These are phyloP conservation scores for Umimayanthus chanpuru DNA, from an alignment of 92 coral and sea anemone species.

Conservation along the genomic window DNA sequence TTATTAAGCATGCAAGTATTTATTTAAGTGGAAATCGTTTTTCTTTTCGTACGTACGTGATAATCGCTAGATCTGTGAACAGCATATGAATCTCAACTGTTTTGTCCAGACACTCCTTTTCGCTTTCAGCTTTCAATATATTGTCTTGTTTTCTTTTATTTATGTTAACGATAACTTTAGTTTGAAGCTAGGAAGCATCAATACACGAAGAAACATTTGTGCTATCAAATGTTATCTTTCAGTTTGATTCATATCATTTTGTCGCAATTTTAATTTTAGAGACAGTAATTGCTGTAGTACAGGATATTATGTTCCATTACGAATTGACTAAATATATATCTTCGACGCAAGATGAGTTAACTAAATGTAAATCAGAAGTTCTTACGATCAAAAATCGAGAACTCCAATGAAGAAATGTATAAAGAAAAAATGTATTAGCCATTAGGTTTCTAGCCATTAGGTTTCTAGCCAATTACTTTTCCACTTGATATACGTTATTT, in stretches of 20 bases:
- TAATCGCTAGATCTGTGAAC: not conserved
- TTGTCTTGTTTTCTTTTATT: conserved; percentile 9
- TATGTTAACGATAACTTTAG: not conserved
- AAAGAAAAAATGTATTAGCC: not conserved
- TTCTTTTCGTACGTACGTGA: conserved; percentile 39
- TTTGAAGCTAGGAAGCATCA: not conserved
- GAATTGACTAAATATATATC: not conserved
- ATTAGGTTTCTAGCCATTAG: not conserved
- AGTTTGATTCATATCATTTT: no score
- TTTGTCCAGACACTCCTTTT: not conserved
- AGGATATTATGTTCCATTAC: not conserved
- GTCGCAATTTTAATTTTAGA: not conserved
- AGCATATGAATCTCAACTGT: not conserved
- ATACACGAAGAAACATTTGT: not conserved
- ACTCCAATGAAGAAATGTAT: not conserved
- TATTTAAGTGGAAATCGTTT: conserved; percentile 17
- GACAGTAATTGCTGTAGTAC: not conserved
- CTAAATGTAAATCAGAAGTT: not conserved
- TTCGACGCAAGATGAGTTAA: not conserved
- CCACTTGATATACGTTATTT: not conserved
- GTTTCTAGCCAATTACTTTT: not conserved
- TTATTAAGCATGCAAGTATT: conserved; percentile 26
- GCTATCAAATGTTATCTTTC: no score
- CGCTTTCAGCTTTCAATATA: not conserved
- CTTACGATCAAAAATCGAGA: not conserved